Evolutionary conservation across 1,140 invertebrate species (phyloP), one percentile per base, ranked within the genome.

Genomic region (Popillia japonica): DNA sequence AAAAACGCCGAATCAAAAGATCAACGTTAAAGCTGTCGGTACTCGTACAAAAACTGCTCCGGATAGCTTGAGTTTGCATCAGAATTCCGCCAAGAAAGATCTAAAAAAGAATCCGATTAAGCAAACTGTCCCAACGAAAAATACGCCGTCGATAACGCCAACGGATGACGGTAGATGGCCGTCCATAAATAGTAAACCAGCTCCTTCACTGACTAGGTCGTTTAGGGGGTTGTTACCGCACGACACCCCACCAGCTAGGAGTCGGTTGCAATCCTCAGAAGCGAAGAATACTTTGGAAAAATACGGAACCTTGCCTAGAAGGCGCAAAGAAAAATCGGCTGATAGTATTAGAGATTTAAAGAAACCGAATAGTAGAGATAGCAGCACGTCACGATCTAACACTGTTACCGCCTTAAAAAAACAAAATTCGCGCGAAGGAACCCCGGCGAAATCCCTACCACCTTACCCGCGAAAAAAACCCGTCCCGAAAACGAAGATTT

Each of bases 241-340:
- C n/a, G 77, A 77, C n/a, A 34, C 72, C 10, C 7, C 75, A 0
- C 17, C 75, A 0, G 82, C 84, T 6, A 78, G 80, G 9, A 82
- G 81, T 76, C 17, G 11, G 40, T 76, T 80, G 20, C 72, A 79
- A 23, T 78, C 82, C 82, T 78, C 84, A 80, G 92, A 86, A 82
- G 90, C 82, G 80, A 91, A 88, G 82, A 82, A 74, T 41, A 84
- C 80, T 84, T 87, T 92, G 6, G 92, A 94, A 77, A 92, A 92
- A 81, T 94, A 93, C 72, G 94, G 92, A 1, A 95, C 94, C 0
- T 84, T 95, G 9, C 94, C 94, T 0, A 89, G 94, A n/a, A 88
- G 93, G 61, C 88, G 89, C 74, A 89, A 88, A 91, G 80, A 91
- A 88, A 81, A 88, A 84, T 76, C 87, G 79, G 48, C 87, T 85